These are phyloP conservation scores for Tinea semifulvella DNA, from an alignment of 2,888 invertebrate species.

Conservation along the genomic window DNA sequence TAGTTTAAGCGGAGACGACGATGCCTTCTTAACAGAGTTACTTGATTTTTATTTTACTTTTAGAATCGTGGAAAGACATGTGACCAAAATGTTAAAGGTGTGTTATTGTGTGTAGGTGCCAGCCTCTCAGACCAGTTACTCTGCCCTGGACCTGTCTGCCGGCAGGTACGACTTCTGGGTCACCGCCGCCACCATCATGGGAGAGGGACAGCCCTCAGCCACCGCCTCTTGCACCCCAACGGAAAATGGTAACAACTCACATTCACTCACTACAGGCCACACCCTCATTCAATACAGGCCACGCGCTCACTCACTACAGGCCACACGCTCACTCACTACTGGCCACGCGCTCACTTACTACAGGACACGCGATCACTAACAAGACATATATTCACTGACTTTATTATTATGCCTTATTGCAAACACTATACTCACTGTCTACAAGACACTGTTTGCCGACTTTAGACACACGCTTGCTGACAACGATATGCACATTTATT, in stretches of 20 bases:
- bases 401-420: too few relatives aligned
- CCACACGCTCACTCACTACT: too few relatives aligned
- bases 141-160: slow-evolving; percentile 84
- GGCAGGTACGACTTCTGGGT: slow-evolving; percentile 94
- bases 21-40: too few relatives aligned
- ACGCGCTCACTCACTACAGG: too few relatives aligned
- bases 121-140: slow-evolving; percentile 86
- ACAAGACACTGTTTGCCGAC: too few relatives aligned
- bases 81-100: neutral
- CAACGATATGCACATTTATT: too few relatives aligned
- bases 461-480: too few relatives aligned
- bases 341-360: neutral
- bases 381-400: too few relatives aligned
- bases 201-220: slow-evolving; percentile 91
- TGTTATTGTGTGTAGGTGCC: slow-evolving; percentile 56
- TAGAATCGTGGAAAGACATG: neutral
- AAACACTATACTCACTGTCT: too few relatives aligned
- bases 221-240: slow-evolving; percentile 87
- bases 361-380: too few relatives aligned
- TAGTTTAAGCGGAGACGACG: too few relatives aligned
- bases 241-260: slow-evolving; percentile 69
- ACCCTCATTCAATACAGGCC: too few relatives aligned
- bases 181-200: slow-evolving; percentile 92
- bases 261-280: neutral
- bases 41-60: neutral